Percentiles rank a stretch among this genome's conserved stretches.
Conservation (phyloP, 2,888 invertebrate genomes). For the Leucozona laternaria region DNA sequence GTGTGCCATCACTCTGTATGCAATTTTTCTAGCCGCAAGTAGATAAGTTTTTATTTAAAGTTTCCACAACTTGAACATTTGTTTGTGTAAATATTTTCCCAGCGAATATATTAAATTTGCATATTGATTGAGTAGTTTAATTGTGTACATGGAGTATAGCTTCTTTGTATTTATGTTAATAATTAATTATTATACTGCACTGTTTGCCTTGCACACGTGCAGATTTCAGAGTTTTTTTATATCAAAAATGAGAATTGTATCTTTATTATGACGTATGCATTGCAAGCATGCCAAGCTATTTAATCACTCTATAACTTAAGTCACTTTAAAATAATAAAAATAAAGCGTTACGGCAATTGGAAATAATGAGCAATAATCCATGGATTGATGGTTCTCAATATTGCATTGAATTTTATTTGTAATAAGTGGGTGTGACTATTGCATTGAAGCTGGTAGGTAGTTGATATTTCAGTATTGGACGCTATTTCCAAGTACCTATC, state of each 20-base stretch:
- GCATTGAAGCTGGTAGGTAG: neutral
- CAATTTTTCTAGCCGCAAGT: neutral
- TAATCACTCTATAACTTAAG: constrained; percentile 22
- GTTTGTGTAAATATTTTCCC: constrained; percentile 42
- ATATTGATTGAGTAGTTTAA: constrained; percentile 45
- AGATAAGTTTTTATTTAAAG: constrained; percentile 32
- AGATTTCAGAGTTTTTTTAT: neutral
- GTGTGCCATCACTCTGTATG: neutral
- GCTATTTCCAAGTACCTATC: neutral
- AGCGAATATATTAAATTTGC: constrained; percentile 48
- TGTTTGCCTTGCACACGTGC: constrained; percentile 42
- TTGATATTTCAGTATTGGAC: constrained; percentile 8
- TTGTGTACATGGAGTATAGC: no score
- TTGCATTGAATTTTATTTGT: constrained; percentile 17
- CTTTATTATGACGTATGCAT: constrained; percentile 52
- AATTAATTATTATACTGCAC: neutral
- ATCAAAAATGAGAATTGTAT: constrained; percentile 7
- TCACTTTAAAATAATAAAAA: neutral
- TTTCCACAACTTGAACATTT: constrained; percentile 49
- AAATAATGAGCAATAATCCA: constrained; percentile 44
- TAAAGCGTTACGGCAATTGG: constrained; percentile 12
- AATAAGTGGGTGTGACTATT: constrained; percentile 5
- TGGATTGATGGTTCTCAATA: constrained; percentile 35
- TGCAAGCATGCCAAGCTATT: constrained; percentile 28
- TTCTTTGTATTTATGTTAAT: no score